Evolutionary conservation across 2,888 invertebrate genomes (phyloP).

Genomic region (Torymus texanus): DNA sequence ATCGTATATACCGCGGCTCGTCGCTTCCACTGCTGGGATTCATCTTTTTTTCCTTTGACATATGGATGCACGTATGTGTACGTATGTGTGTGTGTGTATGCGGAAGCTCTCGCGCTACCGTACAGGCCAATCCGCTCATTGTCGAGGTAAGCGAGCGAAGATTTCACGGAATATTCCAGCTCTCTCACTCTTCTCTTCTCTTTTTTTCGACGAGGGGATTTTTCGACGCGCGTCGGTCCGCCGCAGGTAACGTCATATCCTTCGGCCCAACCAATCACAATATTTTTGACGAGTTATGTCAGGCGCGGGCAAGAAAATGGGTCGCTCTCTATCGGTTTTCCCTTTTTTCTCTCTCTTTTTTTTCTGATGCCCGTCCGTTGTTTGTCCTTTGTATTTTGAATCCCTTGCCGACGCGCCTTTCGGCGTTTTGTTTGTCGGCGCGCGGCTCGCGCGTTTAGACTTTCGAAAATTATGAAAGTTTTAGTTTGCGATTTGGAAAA

Average conservation of each 20-base stretch:
- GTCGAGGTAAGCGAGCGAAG: conserved; percentile 48
- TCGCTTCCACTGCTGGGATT: conserved; percentile 17
- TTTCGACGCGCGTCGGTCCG: conserved; percentile 5
- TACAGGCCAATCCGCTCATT: conserved; percentile 46
- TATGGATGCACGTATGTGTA: conserved; percentile 5
- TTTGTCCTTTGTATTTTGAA: conserved; percentile 53
- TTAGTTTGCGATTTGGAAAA: conserved; percentile 52
- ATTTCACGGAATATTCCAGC: conserved; percentile 44
- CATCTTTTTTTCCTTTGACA: conserved; percentile 43
- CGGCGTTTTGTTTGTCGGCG: conserved; percentile 34
- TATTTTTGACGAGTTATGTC: conserved; percentile 75
- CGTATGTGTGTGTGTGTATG: not conserved
- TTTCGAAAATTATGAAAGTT: conserved; percentile 53
- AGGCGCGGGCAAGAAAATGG: conserved; percentile 45
- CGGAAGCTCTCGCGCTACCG: conserved; percentile 34
- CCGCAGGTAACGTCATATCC: conserved; percentile 72
- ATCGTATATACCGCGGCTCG: conserved; percentile 10
- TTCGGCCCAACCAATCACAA: conserved; percentile 73
- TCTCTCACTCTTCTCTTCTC: not conserved
- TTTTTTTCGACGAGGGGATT: conserved; percentile 46
- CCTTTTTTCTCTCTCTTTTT: conserved; percentile 39
- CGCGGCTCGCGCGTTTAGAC: conserved; percentile 26
- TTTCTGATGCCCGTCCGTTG: conserved; percentile 11
- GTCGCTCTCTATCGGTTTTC: conserved; percentile 54
- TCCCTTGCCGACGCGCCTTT: conserved; percentile 26